phyloP scores from a whole-genome alignment of 2,888 invertebrate species.

The Smittia sp. region DNA sequence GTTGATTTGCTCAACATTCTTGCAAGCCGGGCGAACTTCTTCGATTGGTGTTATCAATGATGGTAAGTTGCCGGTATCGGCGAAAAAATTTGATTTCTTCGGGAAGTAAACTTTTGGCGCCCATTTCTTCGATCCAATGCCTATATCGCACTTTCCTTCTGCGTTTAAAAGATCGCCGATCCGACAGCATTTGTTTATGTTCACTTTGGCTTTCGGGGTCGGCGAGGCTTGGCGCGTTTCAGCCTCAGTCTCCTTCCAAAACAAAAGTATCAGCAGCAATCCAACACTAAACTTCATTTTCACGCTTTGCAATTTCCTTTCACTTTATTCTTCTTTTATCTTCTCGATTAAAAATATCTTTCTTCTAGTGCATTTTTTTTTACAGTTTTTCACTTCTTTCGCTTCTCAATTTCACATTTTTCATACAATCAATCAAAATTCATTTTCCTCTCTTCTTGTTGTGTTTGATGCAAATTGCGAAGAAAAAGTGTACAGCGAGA shows the following conservation, averaged over 20 bases:
- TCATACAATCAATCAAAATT: constrained; percentile 20
- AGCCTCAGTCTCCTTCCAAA: constrained; percentile 1
- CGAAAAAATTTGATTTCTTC: constrained; percentile 51
- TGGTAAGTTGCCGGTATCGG: constrained; percentile 52
- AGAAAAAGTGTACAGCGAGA: background rate
- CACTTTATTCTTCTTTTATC: background rate
- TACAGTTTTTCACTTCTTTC: background rate
- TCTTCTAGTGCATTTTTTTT: constrained; percentile 14
- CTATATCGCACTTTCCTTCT: constrained; percentile 51
- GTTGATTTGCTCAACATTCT: constrained; percentile 48
- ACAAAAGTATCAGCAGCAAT: constrained; percentile 15
- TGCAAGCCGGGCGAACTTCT: constrained; percentile 49
- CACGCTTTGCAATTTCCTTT: background rate
- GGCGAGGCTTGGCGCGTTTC: constrained; percentile 24
- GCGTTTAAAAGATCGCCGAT: constrained; percentile 55
- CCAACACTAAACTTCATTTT: constrained; percentile 25
- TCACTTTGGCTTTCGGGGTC: constrained; percentile 47
- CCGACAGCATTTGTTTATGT: constrained; percentile 58
- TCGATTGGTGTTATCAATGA: constrained; percentile 53
- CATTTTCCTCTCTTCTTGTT: background rate
- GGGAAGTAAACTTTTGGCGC: constrained; percentile 61
- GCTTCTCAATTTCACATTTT: constrained; percentile 30
- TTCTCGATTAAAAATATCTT: constrained; percentile 39
- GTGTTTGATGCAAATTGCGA: background rate
- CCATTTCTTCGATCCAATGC: constrained; percentile 54